Evolutionary conservation across 2,113 vertebrate species (phyloP).

Genomic region (Dunckerocampus dactyliophorus): DNA sequence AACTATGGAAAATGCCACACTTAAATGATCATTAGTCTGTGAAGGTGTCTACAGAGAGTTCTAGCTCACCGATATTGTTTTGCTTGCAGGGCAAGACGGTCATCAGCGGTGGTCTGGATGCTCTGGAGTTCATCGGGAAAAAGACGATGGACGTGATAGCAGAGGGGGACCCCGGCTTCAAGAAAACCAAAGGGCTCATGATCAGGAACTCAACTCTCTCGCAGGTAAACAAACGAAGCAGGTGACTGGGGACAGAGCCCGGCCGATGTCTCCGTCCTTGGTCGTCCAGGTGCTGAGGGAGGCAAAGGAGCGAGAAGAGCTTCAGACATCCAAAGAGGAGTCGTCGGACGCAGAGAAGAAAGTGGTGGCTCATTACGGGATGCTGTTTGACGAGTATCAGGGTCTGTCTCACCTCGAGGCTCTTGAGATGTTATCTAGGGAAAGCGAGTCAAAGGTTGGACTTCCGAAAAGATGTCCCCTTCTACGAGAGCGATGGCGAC

Average conservation of each 20-base stretch:
- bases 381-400: conserved; percentile 96
- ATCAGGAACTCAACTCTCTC: conserved; percentile 84
- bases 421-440: conserved; percentile 91
- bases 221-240: conserved; percentile 73
- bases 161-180: conserved; percentile 95
- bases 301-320: conserved; percentile 90
- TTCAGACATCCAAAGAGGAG: conserved; percentile 71
- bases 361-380: conserved; percentile 83
- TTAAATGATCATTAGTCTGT: no score
- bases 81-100: conserved; percentile 83
- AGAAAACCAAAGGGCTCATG: conserved; percentile 92
- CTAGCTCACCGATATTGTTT: background rate
- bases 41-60: no score
- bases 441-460: conserved; percentile 92
- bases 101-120: conserved; percentile 89
- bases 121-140: conserved; percentile 97
- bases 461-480: background rate
- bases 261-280: background rate
- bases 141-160: conserved; percentile 99
- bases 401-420: conserved; percentile 95
- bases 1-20: background rate
- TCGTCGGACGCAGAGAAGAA: conserved; percentile 77
- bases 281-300: conserved; percentile 84
- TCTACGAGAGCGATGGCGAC: background rate
- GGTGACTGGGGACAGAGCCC: background rate